Percentiles rank a stretch among this genome's conserved stretches.
Conservation (phyloP, 2,888 invertebrate species). For the Lacanobia oleracea region DNA sequence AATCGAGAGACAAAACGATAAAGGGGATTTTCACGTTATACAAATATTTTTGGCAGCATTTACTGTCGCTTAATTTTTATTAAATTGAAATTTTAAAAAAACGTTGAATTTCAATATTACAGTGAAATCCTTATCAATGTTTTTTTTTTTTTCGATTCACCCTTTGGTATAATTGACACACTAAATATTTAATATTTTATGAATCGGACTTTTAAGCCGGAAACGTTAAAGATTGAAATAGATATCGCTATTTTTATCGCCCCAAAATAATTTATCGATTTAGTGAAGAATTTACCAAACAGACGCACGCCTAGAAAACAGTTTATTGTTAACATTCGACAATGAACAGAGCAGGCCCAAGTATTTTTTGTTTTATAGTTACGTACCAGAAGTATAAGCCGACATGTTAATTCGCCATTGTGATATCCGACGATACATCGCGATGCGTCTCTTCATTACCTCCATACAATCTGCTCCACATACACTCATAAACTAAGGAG, state of each 20-base stretch:
- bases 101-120: too few relatives aligned
- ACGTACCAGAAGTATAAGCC: neutral
- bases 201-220: neutral
- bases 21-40: too few relatives aligned
- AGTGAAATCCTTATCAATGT: too few relatives aligned
- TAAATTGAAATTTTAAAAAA: too few relatives aligned
- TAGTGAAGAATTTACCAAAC: neutral
- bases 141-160: too few relatives aligned
- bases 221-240: neutral
- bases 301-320: neutral
- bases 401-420: slow-evolving; percentile 31
- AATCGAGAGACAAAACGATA: too few relatives aligned
- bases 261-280: neutral
- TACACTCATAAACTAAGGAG: neutral
- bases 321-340: slow-evolving; percentile 5
- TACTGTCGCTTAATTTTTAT: too few relatives aligned
- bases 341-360: slow-evolving; percentile 1
- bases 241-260: neutral
- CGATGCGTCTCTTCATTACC: slow-evolving; percentile 8
- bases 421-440: slow-evolving; percentile 53
- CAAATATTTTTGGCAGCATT: too few relatives aligned
- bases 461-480: slow-evolving; percentile 14
- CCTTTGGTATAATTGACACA: too few relatives aligned
- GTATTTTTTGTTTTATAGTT: slow-evolving; percentile 18
- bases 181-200: neutral